A percentile compares a stretch with the other conserved stretches of the same genome.
Evolutionary conservation across 2,113 vertebrate species (phyloP).

Genomic region (Alexandromys fortis): DNA sequence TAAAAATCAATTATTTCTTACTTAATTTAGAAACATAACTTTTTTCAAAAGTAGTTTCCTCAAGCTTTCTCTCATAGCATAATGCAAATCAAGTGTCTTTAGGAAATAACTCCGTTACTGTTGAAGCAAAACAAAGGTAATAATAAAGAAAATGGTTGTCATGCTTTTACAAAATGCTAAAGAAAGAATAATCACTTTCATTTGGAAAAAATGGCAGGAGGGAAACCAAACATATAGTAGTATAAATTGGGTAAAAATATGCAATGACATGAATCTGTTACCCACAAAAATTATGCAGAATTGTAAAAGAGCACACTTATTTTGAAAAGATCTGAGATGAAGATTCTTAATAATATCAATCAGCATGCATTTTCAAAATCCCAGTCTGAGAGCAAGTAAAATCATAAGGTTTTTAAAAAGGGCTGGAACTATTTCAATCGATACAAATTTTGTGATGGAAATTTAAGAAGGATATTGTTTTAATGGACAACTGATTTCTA

Average conservation of each 20-base stretch:
- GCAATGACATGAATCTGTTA: slow-evolving; percentile 65
- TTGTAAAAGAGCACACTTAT: slow-evolving; percentile 54
- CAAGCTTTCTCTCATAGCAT: not conserved
- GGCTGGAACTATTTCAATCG: slow-evolving; percentile 79
- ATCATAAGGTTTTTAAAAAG: slow-evolving; percentile 71
- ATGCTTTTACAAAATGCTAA: slow-evolving; percentile 57
- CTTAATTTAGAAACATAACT: not conserved
- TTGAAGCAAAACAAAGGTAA: slow-evolving; percentile 40
- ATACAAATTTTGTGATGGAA: slow-evolving; percentile 82
- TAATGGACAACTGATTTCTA: slow-evolving; percentile 74
- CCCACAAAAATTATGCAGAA: slow-evolving; percentile 70
- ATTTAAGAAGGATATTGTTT: slow-evolving; percentile 82
- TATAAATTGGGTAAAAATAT: slow-evolving; percentile 50
- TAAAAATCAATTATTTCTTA: not conserved
- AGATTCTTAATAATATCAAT: slow-evolving; percentile 81
- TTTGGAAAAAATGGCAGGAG: slow-evolving; percentile 63
- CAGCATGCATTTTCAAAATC: slow-evolving; percentile 77
- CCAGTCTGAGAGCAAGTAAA: slow-evolving; percentile 80
- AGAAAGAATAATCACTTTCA: slow-evolving; percentile 62
- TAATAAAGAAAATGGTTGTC: slow-evolving; percentile 44
- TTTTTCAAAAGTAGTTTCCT: not conserved
- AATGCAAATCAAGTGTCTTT: slow-evolving; percentile 28
- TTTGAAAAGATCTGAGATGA: slow-evolving; percentile 74
- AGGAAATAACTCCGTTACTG: not conserved
- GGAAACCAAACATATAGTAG: slow-evolving; percentile 57